Base-by-base conservation (phyloP, 2,113 vertebrate genomes). In the Ctenodactylus gundi region DNA sequence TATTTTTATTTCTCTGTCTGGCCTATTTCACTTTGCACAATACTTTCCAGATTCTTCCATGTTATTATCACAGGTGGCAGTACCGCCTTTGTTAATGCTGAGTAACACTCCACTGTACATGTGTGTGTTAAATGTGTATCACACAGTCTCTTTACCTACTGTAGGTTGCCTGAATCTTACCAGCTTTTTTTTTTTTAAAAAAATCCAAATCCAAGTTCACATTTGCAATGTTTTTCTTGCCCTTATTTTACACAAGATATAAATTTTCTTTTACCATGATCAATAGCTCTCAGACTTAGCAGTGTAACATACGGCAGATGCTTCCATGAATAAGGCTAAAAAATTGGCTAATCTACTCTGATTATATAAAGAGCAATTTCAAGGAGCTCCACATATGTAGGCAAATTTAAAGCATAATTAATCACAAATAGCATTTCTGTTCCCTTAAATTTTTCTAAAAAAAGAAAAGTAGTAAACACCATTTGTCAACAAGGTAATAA, bases 221-320 rank as follows among this genome's bases (percentile, higher is more conserved):
- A 73, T 57, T 76, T 85, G 12, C 31, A 85, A 83, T 85, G 77
- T n/a, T 93, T 92, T 44, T 80, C 51, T 41, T 89, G 21, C 75
- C 39, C 39, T 87, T 93, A 49, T 8, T 84, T 95, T 80, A 91
- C 4, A 75, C 11, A 94, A 96, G 96, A 95, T 36, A 39, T 7
- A 87, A 60, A 49, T 96, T 80, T 75, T 92, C 36, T 44, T 87
- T 60, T 65, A 77, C 4, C 7, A 49, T 7, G 0, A 85, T 75
- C 76, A 96, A 4, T 64, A 86, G 67, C 6, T 85, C 34, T 80
- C 31, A 60, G 64, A 89, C 4, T 76, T n/a, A 62, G 41, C 60
- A 83, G 27, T 8, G 44, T 0, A 65, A 15, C 25, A 76, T 36
- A 60, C 75, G 21, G 90, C 20, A 7, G 29, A 83, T 65, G 15